Evolutionary conservation across 2,113 vertebrate genomes (phyloP).

Genomic region (Oncorhynchus masou): DNA sequence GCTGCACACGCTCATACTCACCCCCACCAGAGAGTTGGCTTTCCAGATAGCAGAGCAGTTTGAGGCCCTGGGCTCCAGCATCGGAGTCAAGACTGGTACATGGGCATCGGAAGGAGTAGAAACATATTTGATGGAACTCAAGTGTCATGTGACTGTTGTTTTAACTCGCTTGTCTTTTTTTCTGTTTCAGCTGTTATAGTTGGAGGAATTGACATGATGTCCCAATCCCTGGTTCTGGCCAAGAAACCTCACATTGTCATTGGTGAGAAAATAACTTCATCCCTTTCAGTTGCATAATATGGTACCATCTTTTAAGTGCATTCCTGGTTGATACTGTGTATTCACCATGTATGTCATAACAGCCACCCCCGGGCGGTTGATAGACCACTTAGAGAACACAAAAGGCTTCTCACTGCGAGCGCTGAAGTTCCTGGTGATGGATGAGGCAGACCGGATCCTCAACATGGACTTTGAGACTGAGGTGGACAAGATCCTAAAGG

Average conservation of each 20-base stretch:
- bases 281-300: background rate
- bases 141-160: background rate
- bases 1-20: slow-evolving; percentile 91
- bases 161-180: slow-evolving; percentile 17
- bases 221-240: slow-evolving; percentile 90
- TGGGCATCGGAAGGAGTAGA: background rate
- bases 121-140: background rate
- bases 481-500: slow-evolving; percentile 96
- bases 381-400: slow-evolving; percentile 97
- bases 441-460: slow-evolving; percentile 94
- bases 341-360: slow-evolving; percentile 10
- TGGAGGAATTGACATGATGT: slow-evolving; percentile 97
- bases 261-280: slow-evolving; percentile 74
- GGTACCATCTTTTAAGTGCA: background rate
- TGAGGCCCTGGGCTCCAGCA: slow-evolving; percentile 95
- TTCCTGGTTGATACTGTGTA: background rate
- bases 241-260: slow-evolving; percentile 96
- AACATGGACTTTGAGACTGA: slow-evolving; percentile 99
- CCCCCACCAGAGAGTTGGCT: slow-evolving; percentile 92
- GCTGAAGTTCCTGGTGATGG: slow-evolving; percentile 94
- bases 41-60: slow-evolving; percentile 98
- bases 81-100: slow-evolving; percentile 90
- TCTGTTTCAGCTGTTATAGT: slow-evolving; percentile 86
- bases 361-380: slow-evolving; percentile 93
- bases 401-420: slow-evolving; percentile 93